A percentile compares a stretch with the other conserved stretches of the same genome.
These are phyloP conservation scores for Phocoena sinus DNA, from an alignment of 2,113 vertebrate genomes.

Conservation along the genomic window DNA sequence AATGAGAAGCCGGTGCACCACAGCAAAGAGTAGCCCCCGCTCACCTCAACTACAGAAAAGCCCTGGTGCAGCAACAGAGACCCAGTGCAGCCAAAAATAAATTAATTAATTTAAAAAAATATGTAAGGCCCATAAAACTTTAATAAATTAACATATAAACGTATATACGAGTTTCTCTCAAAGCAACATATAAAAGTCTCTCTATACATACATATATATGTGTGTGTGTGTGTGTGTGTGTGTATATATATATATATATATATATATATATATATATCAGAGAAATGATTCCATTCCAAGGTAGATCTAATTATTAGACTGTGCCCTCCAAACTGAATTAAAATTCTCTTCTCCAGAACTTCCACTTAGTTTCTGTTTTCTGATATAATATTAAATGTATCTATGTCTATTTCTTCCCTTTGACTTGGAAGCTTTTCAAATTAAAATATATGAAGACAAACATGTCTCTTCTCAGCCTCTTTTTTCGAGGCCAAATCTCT, in stretches of 20 bases:
- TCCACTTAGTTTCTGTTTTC: neutral
- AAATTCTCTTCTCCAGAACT: neutral
- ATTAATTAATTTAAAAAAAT: too few species aligned
- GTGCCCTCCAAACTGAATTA: neutral
- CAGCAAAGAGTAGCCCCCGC: too few species aligned
- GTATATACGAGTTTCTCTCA: constrained; percentile 1
- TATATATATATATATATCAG: neutral
- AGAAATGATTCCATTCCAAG: neutral
- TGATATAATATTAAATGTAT: neutral
- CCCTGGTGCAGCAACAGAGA: too few species aligned
- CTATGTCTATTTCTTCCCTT: neutral
- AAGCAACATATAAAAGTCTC: neutral
- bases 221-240: too few species aligned
- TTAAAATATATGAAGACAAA: neutral
- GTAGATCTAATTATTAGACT: constrained; percentile 20
- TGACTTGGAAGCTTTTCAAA: neutral
- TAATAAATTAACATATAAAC: neutral
- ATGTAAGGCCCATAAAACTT: neutral
- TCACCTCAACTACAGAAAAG: too few species aligned
- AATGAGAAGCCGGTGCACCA: too few species aligned
- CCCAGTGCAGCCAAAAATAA: too few species aligned
- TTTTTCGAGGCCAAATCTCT: neutral
- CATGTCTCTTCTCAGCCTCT: neutral
- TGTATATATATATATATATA: too few species aligned
- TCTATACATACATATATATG: neutral